A percentile compares a stretch with the other conserved stretches of the same genome.
Conservation (phyloP, 2,113 vertebrate genomes). For the Gulo gulo region DNA sequence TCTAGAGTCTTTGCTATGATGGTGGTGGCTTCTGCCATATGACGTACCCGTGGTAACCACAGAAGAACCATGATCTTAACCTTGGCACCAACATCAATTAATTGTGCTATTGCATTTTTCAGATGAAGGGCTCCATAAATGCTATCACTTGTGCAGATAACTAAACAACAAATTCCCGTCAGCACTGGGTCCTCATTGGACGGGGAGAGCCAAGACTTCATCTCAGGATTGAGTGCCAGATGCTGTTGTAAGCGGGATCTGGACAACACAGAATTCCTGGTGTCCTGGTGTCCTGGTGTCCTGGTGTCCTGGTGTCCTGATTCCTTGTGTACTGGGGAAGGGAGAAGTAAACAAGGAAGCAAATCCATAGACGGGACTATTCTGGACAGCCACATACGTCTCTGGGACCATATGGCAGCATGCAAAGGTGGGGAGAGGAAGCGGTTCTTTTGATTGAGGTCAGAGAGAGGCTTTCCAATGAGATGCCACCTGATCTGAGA, state of each 20-base stretch:
- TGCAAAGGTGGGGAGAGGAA: neutral
- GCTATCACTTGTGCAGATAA: neutral
- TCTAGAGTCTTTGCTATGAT: neutral
- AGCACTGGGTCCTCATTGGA: neutral
- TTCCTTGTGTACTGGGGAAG: rapidly evolving
- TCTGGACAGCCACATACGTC: neutral
- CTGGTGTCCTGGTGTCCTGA: neutral
- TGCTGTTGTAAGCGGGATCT: neutral
- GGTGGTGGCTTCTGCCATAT: neutral
- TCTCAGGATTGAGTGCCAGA: neutral
- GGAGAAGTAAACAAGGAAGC: neutral
- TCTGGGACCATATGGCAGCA: neutral
- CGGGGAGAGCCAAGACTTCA: neutral
- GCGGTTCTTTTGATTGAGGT: neutral
- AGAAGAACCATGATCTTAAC: neutral
- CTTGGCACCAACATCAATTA: neutral
- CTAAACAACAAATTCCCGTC: neutral
- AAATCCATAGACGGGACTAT: neutral
- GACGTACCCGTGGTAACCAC: no score
- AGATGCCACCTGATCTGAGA: neutral
- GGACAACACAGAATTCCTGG: neutral
- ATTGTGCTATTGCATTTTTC: neutral
- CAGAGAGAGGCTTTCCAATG: neutral
- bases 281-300: neutral
- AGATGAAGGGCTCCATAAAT: neutral